phyloP scores from a whole-genome alignment of 2,113 vertebrate genomes.

The Phylloscopus whistleri region DNA sequence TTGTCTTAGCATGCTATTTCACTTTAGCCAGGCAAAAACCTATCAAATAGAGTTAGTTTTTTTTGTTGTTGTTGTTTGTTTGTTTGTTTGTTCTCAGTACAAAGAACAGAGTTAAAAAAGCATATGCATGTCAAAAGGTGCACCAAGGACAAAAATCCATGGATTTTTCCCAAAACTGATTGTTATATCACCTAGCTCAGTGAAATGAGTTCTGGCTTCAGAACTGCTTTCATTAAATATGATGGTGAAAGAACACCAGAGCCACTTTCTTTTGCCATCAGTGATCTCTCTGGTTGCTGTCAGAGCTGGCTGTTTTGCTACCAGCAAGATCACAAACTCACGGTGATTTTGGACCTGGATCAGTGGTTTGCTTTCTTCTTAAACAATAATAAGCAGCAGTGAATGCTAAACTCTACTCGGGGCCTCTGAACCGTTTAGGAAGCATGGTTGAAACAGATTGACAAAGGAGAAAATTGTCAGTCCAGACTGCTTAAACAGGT shows the following conservation, averaged over 20 bases:
- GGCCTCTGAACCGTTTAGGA: neutral
- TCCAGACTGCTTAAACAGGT: neutral
- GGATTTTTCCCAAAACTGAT: neutral
- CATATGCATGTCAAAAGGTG: neutral
- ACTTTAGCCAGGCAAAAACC: neutral
- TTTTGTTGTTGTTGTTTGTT: too few species aligned
- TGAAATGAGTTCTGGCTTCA: neutral
- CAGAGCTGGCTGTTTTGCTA: neutral
- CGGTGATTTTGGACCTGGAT: neutral
- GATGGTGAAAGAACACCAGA: neutral
- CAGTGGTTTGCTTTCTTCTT: neutral
- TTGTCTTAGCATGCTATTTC: neutral
- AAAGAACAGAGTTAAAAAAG: neutral
- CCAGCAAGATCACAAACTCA: neutral
- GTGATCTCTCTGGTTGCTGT: neutral
- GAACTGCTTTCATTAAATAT: neutral
- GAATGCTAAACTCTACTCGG: neutral
- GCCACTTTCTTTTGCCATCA: neutral
- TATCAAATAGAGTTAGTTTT: accelerated
- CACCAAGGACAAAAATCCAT: neutral
- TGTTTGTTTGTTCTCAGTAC: accelerated
- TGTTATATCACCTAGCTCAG: neutral
- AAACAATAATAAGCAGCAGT: neutral
- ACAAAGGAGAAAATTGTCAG: neutral
- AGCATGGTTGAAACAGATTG: neutral